Base-by-base conservation (phyloP, 2,113 vertebrate genomes). In the Callopanchax toddi region DNA sequence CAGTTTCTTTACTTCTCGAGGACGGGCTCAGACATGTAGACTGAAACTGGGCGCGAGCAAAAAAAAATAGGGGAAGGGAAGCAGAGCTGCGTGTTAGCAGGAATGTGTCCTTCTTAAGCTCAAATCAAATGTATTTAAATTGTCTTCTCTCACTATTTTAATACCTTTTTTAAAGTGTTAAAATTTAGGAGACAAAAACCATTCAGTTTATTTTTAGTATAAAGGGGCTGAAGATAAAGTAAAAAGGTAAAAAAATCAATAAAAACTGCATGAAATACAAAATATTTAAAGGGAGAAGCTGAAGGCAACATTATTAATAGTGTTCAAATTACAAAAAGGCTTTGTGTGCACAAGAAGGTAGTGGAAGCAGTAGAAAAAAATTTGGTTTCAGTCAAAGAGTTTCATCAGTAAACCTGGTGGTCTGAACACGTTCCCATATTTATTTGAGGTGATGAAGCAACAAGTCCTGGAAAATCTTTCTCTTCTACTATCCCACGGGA, bases 401-500 rank as follows among this genome's bases (percentile, higher is more conserved):
- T 82, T 83, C 76, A 66, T 61, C 71, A 53, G 42, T 80, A 69
- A 75, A 63, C 49, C 25, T 59, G 26, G 85, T 85, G 91, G 91
- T 90, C 91, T 85, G 87, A 79, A 89, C 91, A 87, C 83, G 91
- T 90, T 89, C 76, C 20, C 49, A 66, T 71, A 58, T 85, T 85
- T 80, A 85, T 81, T 87, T 85, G 66, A 58, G 63, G 60, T 63
- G 82, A 88, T 92, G 89, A 90, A 71, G 87, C 84, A 91, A 92
- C 82, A 78, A 55, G 39, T 60, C 88, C 89, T 92, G 91, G 92
- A 92, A 92, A 92, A 26, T 76, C 71, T 70, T 58, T 67, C 79
- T 84, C 78, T 83, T 83, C 76, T 78, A 89, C 86, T 86, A 90
- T 93, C 92, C 92, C 92, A 93, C 91, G 92, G 92, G 92, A 93